A percentile compares a stretch with the other conserved stretches of the same genome.
These are phyloP conservation scores for Solenodon paradoxus DNA, from an alignment of 2,113 vertebrate species.

Conservation along the genomic window DNA sequence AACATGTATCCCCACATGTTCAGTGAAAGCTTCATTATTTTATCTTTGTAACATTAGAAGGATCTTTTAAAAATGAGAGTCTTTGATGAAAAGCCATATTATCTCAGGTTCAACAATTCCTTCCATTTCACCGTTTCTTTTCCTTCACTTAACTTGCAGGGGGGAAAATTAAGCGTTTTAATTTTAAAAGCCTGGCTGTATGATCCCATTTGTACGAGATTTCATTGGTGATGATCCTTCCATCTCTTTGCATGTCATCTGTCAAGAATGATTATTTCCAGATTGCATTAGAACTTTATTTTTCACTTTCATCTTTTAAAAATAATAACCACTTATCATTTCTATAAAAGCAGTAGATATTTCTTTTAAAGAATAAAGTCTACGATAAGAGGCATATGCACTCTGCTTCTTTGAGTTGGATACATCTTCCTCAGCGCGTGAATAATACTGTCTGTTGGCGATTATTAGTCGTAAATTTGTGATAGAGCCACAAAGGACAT, in stretches of 20 bases:
- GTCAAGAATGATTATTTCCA: conserved; percentile 41
- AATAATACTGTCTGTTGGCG: neutral
- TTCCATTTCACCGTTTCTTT: conserved; percentile 16
- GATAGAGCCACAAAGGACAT: neutral
- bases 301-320: conserved; percentile 53
- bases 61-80: conserved; percentile 28
- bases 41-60: neutral
- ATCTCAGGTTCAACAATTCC: conserved; percentile 15
- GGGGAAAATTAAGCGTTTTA: conserved; percentile 21
- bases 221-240: neutral
- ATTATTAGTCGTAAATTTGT: neutral
- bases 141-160: conserved; percentile 34
- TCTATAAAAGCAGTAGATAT: conserved; percentile 7
- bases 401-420: neutral
- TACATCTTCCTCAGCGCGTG: neutral
- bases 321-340: conserved; percentile 52
- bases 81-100: neutral
- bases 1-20: neutral
- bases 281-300: neutral
- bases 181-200: conserved; percentile 48
- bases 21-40: neutral
- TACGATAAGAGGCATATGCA: neutral
- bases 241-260: neutral
- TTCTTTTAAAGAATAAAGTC: conserved; percentile 38
- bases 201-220: conserved; percentile 11